phyloP scores from a whole-genome alignment of 2,113 vertebrate genomes.

The Prunella fulvescens region DNA sequence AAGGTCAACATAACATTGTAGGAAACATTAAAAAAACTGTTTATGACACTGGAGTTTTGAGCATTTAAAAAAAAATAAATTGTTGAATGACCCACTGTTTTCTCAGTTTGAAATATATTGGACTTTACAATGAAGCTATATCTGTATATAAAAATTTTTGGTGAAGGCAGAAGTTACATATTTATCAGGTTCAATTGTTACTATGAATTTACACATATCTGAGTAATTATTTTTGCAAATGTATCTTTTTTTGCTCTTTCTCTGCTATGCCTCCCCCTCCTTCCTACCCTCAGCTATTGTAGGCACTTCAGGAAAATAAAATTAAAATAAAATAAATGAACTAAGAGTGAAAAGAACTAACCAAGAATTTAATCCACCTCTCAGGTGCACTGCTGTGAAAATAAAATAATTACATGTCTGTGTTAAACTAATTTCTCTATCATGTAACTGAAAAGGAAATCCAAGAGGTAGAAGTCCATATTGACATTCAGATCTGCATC shows the following conservation, averaged over 20 bases:
- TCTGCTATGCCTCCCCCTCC: rapidly evolving
- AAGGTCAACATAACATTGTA: not conserved
- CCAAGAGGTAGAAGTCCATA: not conserved
- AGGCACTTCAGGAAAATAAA: not conserved
- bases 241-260: not conserved
- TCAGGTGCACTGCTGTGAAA: not conserved
- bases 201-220: not conserved
- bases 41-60: not conserved
- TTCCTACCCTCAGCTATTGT: not conserved
- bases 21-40: not conserved
- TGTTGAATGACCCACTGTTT: not conserved
- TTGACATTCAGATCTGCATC: not conserved
- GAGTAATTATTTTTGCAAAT: not conserved
- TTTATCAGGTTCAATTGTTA: not conserved
- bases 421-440: not conserved
- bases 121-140: not conserved
- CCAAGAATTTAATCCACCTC: not conserved
- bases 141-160: not conserved
- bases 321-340: not conserved
- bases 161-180: not conserved
- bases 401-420: not conserved
- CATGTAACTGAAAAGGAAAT: not conserved
- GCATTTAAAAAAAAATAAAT: not conserved
- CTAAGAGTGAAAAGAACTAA: not conserved
- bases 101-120: not conserved